Base-by-base conservation (phyloP, 2,113 vertebrate species). In the Naja naja region DNA sequence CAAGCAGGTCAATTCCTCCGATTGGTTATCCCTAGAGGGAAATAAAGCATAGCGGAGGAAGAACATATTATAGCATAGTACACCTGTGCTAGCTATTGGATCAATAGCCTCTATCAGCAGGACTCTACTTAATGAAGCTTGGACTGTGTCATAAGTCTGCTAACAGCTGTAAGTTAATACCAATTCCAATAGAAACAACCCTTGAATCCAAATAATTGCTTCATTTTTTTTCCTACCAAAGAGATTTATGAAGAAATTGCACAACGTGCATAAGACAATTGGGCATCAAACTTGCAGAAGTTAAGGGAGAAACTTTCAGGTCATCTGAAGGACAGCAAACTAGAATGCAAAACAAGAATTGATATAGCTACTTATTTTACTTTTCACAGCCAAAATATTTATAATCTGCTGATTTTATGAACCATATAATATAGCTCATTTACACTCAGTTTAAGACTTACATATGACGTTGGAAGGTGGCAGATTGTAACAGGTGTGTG, bases 71-170 rank as follows among this genome's bases (percentile, higher is more conserved):
- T 54, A 90, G 94, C 94, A 94, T 89, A 69, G 88, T 54, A 95
- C 97, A 95, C 95, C 95, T 58, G 95, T 91, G 96, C 95, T 20
- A 74, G 95, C 96, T 88, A 96, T 94, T 52, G 96, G 97, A 98
- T 98, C 98, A 97, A 98, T 97, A 97, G 97, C 94, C 94, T 91
- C 96, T 93, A 95, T 95, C 98, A 98, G 98, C 98, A 87, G 97
- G 97, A 94, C 96, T 96, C 97, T 92, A 87, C 90, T 96, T 98
- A 98, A 98, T 97, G 97, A 98, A 97, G 97, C 96, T 64, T 74
- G 0, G 93, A 87, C 94, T 93, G 55, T 69, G 12, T 95, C 96
- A 55, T 94, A 74, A 96, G 94, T 97, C 94, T 1, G 96, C 97
- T 95, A 95, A 96, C 90, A 64, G 94, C 97, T 97, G 97, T 49